Conservation (phyloP, 2,113 vertebrate species). For the Tinamus guttatus region DNA sequence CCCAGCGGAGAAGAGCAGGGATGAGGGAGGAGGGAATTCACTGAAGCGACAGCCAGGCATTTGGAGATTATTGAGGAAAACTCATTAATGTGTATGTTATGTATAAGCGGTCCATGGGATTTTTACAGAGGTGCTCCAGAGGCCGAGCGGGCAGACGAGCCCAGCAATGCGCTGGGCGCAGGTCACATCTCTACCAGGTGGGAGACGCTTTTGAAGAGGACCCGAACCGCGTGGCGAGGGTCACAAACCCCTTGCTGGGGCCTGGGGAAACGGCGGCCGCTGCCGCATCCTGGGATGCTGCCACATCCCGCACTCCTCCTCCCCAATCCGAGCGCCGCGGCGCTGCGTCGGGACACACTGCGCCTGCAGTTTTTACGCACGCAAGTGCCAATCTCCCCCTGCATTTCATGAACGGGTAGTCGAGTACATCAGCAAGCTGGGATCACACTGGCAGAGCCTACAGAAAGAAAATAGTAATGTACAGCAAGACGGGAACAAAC, state of each 20-base stretch:
- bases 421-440: not conserved
- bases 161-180: fast-evolving
- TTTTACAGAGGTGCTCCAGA: not conserved
- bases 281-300: too few relatives aligned
- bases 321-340: not conserved
- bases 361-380: not conserved
- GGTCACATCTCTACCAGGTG: not conserved
- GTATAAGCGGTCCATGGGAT: not conserved
- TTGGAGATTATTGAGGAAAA: not conserved
- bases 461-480: slow-evolving; percentile 20
- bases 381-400: not conserved
- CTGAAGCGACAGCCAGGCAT: not conserved
- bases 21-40: not conserved
- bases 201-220: not conserved
- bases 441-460: not conserved
- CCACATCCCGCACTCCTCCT: not conserved
- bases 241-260: too few relatives aligned
- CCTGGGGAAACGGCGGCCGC: too few relatives aligned
- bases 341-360: not conserved
- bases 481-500: slow-evolving; percentile 43
- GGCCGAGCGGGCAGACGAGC: not conserved
- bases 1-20: not conserved
- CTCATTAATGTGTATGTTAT: not conserved
- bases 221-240: not conserved
- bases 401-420: not conserved